These are phyloP conservation scores for Spodoptera littoralis DNA, from an alignment of 2,888 invertebrate genomes.

Conservation along the genomic window DNA sequence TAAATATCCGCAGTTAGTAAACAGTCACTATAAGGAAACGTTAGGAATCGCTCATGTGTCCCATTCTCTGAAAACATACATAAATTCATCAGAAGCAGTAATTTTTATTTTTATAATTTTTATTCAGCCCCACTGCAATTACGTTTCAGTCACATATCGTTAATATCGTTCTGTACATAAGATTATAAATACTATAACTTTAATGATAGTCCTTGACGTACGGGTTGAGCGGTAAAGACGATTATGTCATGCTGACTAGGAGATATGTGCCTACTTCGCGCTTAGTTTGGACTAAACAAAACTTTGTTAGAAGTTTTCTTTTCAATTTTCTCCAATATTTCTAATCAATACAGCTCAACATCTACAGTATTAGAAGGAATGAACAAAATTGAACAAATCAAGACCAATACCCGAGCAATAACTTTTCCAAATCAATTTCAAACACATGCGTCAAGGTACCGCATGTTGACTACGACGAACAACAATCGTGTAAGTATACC, in stretches of 20 bases:
- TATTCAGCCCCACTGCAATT: too few relatives aligned
- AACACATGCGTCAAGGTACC: constrained; percentile 70
- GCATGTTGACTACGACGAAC: constrained; percentile 64
- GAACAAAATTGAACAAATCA: constrained; percentile 54
- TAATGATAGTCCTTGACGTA: too few relatives aligned
- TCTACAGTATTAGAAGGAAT: constrained; percentile 30
- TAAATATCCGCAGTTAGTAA: constrained; percentile 76
- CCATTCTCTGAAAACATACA: constrained; percentile 13
- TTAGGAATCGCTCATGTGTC: constrained; percentile 33
- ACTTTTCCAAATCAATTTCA: constrained; percentile 66
- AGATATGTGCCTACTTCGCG: neutral
- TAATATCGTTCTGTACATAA: too few relatives aligned
- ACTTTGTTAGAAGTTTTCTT: neutral
- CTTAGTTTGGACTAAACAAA: neutral
- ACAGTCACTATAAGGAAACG: constrained; percentile 54
- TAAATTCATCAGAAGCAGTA: constrained; percentile 4
- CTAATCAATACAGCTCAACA: constrained; percentile 15
- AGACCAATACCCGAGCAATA: constrained; percentile 56
- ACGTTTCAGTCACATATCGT: too few relatives aligned
- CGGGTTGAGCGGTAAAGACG: too few relatives aligned
- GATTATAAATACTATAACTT: too few relatives aligned
- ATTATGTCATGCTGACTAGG: too few relatives aligned
- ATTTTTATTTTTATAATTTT: too few relatives aligned
- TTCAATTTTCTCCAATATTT: neutral
- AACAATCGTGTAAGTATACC: constrained; percentile 69